Percentiles rank a stretch among this genome's conserved stretches.
phyloP scores from a whole-genome alignment of 2,888 invertebrate species.

The Polylopha cassiicola region DNA sequence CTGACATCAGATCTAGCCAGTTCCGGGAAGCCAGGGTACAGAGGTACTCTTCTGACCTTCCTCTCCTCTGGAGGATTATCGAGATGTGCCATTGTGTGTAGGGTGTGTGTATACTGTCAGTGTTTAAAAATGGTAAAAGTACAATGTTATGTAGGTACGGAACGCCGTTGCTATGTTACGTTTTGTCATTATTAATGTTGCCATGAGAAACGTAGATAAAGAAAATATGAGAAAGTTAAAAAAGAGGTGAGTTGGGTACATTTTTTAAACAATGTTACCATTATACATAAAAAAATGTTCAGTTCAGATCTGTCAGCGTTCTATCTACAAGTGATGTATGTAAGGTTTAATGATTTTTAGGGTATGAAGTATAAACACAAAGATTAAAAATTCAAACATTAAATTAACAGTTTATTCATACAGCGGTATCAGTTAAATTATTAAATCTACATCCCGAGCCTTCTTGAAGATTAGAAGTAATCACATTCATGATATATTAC shows the following conservation, averaged over 20 bases:
- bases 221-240: too few species aligned
- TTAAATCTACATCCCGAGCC: conserved; percentile 59
- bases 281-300: too few species aligned
- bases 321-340: conserved; percentile 16
- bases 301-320: too few species aligned
- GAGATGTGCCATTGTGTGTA: too few species aligned
- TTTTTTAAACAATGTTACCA: too few species aligned
- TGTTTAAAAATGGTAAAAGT: too few species aligned
- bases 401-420: conserved; percentile 72
- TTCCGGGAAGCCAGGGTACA: conserved; percentile 73
- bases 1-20: conserved; percentile 78
- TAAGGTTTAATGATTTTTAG: conserved; percentile 14
- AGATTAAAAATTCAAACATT: conserved; percentile 34
- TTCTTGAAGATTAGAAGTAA: conserved; percentile 26
- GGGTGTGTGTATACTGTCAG: too few species aligned
- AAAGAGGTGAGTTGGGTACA: too few species aligned
- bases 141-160: too few species aligned
- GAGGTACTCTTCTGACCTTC: conserved; percentile 44
- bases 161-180: conserved; percentile 11
- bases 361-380: conserved; percentile 13
- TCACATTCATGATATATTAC: conserved; percentile 15
- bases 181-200: conserved; percentile 1
- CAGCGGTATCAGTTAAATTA: conserved; percentile 57
- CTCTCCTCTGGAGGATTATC: conserved; percentile 34
- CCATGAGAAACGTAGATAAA: not conserved